phyloP scores from a whole-genome alignment of 2,797 vertebrate genomes.

The Acipenser ruthenus region DNA sequence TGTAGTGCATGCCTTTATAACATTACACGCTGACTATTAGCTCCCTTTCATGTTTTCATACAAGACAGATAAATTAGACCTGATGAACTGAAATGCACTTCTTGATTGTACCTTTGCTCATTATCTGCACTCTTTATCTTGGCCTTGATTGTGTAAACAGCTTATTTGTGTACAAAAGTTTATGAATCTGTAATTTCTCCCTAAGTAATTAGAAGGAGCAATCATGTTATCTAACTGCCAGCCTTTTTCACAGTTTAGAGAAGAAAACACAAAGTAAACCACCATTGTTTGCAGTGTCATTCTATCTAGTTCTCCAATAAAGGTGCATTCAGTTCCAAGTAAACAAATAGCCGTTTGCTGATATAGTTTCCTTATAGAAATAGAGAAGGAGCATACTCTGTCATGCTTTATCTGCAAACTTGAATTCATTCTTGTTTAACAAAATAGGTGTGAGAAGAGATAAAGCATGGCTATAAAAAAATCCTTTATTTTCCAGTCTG shows the following conservation, averaged over 20 bases:
- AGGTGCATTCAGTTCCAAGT: not conserved
- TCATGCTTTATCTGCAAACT: conserved; percentile 1
- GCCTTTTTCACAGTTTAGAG: conserved; percentile 26
- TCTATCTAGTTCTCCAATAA: not conserved
- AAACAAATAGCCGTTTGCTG: not conserved
- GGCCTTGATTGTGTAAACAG: conserved; percentile 43
- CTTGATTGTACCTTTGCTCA: conserved; percentile 47
- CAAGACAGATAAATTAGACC: conserved; percentile 40
- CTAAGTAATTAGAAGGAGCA: conserved; percentile 52
- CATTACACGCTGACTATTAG: conserved; percentile 39
- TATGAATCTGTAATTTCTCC: conserved; percentile 30
- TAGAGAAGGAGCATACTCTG: not conserved
- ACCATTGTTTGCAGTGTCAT: not conserved
- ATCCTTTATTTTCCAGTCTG: not conserved
- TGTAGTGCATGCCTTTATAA: too few species aligned
- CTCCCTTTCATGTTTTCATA: conserved; percentile 38
- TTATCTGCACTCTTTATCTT: conserved; percentile 56
- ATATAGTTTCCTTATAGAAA: not conserved
- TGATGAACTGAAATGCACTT: conserved; percentile 43
- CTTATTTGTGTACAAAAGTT: conserved; percentile 50
- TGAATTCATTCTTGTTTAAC: not conserved
- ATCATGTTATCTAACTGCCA: conserved; percentile 37
- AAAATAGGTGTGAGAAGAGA: not conserved
- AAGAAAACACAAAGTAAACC: conserved; percentile 12
- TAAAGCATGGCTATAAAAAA: not conserved